Evolutionary conservation across 2,888 invertebrate genomes (phyloP).

Genomic region (Polietes domitor): DNA sequence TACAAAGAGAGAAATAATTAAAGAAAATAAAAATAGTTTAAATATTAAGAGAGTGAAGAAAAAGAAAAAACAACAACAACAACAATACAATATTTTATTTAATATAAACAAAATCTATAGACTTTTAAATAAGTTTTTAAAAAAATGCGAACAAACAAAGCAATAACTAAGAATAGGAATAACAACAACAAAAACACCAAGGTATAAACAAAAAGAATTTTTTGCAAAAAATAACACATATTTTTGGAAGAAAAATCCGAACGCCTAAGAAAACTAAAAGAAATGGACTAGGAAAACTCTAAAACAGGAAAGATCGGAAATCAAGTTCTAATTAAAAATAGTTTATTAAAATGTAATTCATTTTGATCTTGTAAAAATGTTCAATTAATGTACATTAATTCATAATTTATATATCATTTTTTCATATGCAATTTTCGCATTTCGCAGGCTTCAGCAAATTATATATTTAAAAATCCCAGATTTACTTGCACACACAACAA

Average conservation of each 20-base stretch:
- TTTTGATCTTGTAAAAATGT: too few relatives aligned
- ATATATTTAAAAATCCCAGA: too few relatives aligned
- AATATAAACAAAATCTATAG: constrained; percentile 9
- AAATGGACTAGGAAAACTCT: too few relatives aligned
- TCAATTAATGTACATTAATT: too few relatives aligned
- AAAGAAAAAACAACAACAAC: background rate
- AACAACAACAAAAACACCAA: background rate
- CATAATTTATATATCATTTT: too few relatives aligned
- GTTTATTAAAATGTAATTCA: too few relatives aligned
- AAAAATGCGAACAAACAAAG: constrained; percentile 45
- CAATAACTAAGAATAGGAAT: constrained; percentile 28
- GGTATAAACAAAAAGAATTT: background rate
- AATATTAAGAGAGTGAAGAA: background rate
- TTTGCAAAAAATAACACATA: constrained; percentile 47
- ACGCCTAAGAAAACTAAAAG: too few relatives aligned
- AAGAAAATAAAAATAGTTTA: constrained; percentile 11
- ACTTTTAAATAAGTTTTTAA: constrained; percentile 27
- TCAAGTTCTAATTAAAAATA: too few relatives aligned
- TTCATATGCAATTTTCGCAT: too few relatives aligned
- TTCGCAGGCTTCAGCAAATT: too few relatives aligned
- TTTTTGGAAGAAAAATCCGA: background rate
- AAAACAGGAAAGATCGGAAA: too few relatives aligned
- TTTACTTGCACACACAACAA: too few relatives aligned
- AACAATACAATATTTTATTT: constrained; percentile 12
- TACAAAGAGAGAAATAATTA: constrained; percentile 12